These are phyloP conservation scores for Orius laevigatus DNA, from an alignment of 1,140 invertebrate species.

Conservation along the genomic window DNA sequence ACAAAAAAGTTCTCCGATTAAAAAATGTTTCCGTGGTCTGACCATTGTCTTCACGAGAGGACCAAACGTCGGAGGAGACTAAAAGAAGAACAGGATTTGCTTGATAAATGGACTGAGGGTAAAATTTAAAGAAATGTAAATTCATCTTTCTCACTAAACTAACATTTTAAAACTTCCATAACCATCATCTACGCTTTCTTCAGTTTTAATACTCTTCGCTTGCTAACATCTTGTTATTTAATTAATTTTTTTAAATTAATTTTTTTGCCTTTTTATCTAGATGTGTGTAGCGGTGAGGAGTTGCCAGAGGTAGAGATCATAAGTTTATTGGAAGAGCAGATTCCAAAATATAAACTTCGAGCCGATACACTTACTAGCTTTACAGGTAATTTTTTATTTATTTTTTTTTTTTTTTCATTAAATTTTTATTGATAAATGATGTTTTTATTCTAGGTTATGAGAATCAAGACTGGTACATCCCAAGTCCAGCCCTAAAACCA, in stretches of 20 bases:
- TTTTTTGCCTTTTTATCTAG: slow-evolving; percentile 29
- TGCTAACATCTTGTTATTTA: neutral
- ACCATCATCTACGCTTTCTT: slow-evolving; percentile 6
- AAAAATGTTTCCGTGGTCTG: slow-evolving; percentile 22
- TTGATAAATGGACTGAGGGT: slow-evolving; percentile 21
- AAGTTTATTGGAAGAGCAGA: slow-evolving; percentile 84
- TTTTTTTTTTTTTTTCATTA: neutral
- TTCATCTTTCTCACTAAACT: slow-evolving; percentile 2
- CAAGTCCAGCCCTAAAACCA: slow-evolving; percentile 58
- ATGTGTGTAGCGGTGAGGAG: slow-evolving; percentile 71
- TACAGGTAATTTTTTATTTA: slow-evolving; percentile 39
- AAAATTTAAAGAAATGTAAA: neutral
- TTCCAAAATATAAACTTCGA: slow-evolving; percentile 82
- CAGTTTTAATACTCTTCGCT: neutral
- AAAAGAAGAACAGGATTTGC: slow-evolving; percentile 18
- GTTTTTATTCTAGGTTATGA: slow-evolving; percentile 57
- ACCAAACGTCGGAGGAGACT: slow-evolving; percentile 14
- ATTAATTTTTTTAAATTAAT: neutral
- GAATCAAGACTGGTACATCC: slow-evolving; percentile 87
- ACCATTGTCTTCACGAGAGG: slow-evolving; percentile 16
- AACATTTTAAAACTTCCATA: neutral
- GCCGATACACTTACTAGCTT: slow-evolving; percentile 90
- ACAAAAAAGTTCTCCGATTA: neutral
- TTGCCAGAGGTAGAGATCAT: slow-evolving; percentile 87
- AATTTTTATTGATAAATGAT: neutral